Conservation (phyloP, 1,140 invertebrate species). For the Diachasmimorpha longicaudata region DNA sequence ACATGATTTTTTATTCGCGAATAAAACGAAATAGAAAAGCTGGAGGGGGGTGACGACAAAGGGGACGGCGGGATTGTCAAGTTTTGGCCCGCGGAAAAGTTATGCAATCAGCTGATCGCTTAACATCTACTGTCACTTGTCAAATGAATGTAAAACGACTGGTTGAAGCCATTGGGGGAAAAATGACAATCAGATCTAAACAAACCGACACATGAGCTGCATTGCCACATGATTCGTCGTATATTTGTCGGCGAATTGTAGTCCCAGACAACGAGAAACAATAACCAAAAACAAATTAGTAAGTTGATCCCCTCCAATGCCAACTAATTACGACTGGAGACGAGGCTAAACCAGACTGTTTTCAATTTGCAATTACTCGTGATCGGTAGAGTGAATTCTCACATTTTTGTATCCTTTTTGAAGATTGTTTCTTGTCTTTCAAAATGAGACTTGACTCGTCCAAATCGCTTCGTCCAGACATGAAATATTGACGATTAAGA, state of each 20-base stretch:
- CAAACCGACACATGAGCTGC: too few species aligned
- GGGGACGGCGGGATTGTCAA: slow-evolving; percentile 22
- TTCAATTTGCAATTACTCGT: too few species aligned
- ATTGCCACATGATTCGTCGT: neutral
- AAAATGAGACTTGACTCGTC: too few species aligned
- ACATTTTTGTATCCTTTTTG: too few species aligned
- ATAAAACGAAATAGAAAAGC: slow-evolving; percentile 3
- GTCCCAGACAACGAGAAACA: neutral
- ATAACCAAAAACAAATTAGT: neutral
- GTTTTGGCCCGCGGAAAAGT: slow-evolving; percentile 49
- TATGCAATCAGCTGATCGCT: slow-evolving; percentile 65
- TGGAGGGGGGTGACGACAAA: neutral
- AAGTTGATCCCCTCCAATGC: neutral
- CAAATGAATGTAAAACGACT: slow-evolving; percentile 56
- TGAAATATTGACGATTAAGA: too few species aligned
- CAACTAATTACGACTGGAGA: too few species aligned
- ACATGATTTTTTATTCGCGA: slow-evolving; percentile 2
- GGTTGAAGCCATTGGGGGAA: neutral
- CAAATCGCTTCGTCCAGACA: too few species aligned
- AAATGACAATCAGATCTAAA: neutral
- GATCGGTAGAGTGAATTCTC: too few species aligned
- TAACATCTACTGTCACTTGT: slow-evolving; percentile 57
- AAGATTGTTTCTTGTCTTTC: too few species aligned
- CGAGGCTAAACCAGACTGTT: too few species aligned
- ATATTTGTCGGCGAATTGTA: neutral